Percentiles rank a stretch among this genome's conserved stretches.
phyloP scores from a whole-genome alignment of 2,113 vertebrate genomes.

The Ceuthmochares aereus region DNA sequence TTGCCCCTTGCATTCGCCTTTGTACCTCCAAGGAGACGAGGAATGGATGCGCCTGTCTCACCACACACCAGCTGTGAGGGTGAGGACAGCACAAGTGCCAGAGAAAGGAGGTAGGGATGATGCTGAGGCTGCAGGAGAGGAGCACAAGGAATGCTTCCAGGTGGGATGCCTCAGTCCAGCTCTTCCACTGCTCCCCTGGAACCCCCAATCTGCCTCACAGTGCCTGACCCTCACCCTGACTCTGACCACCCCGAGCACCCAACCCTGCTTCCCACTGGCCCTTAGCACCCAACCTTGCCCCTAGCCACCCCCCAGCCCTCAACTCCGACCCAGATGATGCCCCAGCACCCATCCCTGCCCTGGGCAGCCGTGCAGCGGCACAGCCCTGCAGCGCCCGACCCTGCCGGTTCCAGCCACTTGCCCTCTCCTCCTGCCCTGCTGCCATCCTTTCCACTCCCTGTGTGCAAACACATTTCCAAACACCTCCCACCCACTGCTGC shows the following conservation, averaged over 20 bases:
- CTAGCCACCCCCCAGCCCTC: too few relatives aligned
- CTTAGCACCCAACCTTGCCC: neutral
- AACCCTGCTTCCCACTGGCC: neutral
- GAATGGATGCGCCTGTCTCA: rapidly evolving
- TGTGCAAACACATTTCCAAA: neutral
- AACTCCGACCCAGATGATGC: too few relatives aligned
- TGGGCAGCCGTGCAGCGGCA: neutral
- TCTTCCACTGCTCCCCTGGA: rapidly evolving
- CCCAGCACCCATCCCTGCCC: neutral
- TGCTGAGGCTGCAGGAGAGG: neutral
- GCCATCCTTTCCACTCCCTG: neutral
- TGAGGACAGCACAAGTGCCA: rapidly evolving
- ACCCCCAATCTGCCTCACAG: neutral
- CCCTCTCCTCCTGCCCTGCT: neutral
- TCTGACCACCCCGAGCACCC: neutral
- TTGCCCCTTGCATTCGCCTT: rapidly evolving
- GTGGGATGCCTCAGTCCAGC: rapidly evolving
- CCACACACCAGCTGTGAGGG: neutral
- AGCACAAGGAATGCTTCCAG: neutral
- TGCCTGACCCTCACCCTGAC: neutral
- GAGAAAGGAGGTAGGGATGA: too few relatives aligned
- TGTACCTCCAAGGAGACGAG: neutral
- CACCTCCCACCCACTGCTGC: neutral
- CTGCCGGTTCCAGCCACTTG: rapidly evolving
- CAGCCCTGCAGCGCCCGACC: neutral